Evolutionary conservation across 2,797 vertebrate species (phyloP).

Genomic region (Oreochromis grahami): DNA sequence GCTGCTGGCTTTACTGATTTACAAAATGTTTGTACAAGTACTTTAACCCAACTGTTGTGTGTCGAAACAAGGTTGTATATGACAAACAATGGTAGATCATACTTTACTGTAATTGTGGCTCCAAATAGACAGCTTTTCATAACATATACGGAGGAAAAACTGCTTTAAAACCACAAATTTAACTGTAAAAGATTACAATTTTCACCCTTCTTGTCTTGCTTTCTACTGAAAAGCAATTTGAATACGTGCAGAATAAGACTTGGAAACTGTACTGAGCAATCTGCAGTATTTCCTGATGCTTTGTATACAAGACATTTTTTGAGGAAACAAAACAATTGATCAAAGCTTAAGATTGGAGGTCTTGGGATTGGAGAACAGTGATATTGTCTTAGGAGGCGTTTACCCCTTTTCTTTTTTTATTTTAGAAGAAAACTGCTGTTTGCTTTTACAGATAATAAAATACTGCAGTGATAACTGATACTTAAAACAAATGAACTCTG

Average conservation of each 20-base stretch:
- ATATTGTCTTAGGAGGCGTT: neutral
- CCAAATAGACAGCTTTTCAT: neutral
- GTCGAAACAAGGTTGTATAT: neutral
- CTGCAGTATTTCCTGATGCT: neutral
- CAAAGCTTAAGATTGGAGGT: neutral
- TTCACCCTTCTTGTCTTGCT: neutral
- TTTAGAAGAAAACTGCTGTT: neutral
- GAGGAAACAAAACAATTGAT: neutral
- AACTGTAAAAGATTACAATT: neutral
- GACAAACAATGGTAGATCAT: neutral
- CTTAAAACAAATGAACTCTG: neutral
- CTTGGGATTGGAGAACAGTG: neutral
- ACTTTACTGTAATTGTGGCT: neutral
- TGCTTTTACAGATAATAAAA: neutral
- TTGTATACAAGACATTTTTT: neutral
- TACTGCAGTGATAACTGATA: neutral
- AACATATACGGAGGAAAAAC: neutral
- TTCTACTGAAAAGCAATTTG: neutral
- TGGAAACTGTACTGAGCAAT: neutral
- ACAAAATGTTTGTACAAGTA: neutral
- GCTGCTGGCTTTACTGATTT: neutral
- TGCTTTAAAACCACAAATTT: neutral
- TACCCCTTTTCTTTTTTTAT: neutral
- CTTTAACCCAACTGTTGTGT: neutral
- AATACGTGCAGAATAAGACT: neutral